phyloP scores from a whole-genome alignment of 2,888 invertebrate species.

The Craniophora ligustri region DNA sequence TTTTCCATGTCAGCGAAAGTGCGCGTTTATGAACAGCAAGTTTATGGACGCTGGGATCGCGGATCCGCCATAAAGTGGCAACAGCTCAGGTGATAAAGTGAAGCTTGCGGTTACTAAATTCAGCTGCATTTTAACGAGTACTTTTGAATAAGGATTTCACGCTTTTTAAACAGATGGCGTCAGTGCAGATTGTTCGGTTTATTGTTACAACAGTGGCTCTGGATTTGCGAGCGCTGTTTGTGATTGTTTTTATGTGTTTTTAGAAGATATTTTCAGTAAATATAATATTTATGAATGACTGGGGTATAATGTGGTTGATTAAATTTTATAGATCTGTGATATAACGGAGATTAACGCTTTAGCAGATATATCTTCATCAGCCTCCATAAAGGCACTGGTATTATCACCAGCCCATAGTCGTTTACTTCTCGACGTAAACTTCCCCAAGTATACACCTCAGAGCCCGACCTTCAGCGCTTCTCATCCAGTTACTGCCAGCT shows the following conservation, averaged over 20 bases:
- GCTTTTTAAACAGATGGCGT: conserved; percentile 72
- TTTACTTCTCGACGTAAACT: no score
- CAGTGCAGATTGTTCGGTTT: conserved; percentile 76
- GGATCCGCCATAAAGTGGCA: conserved; percentile 46
- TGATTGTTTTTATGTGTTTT: conserved; percentile 25
- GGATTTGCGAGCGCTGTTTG: conserved; percentile 42
- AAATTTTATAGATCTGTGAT: no score
- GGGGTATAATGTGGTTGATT: no score
- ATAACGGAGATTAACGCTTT: no score
- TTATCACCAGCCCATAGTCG: no score
- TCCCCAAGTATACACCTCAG: no score
- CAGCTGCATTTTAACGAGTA: conserved; percentile 81
- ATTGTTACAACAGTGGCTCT: conserved; percentile 60
- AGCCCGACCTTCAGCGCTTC: no score
- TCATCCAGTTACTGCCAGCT: no score
- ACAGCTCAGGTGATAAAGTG: conserved; percentile 76
- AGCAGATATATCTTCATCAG: no score
- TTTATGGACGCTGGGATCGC: conserved; percentile 65
- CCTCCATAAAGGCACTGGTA: no score
- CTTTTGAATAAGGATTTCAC: conserved; percentile 85
- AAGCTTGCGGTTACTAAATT: conserved; percentile 76
- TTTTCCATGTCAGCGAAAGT: conserved; percentile 86
- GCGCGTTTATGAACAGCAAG: conserved; percentile 75
- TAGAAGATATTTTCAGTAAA: not conserved
- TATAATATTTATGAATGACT: not conserved